Conservation (phyloP, 1,140 invertebrate species). For the Drosophila hydei region DNA sequence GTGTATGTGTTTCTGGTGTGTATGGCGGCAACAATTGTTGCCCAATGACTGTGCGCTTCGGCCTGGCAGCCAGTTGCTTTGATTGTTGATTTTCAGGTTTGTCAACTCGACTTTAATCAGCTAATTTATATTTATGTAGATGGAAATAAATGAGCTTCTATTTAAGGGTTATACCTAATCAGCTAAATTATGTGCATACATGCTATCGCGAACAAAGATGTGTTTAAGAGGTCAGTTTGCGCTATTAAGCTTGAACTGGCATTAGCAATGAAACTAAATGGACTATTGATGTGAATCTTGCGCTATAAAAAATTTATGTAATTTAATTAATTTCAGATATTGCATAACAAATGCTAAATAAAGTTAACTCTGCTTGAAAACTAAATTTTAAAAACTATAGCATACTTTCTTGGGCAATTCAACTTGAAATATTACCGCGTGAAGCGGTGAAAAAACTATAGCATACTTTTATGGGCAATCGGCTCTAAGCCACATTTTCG, state of each 20-base stretch:
- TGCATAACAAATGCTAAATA: too few species aligned
- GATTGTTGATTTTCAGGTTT: conserved; percentile 25
- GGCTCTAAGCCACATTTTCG: neutral
- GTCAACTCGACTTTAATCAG: conserved; percentile 18
- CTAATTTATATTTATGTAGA: conserved; percentile 8
- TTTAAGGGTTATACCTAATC: neutral
- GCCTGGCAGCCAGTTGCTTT: conserved; percentile 30
- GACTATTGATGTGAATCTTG: too few species aligned
- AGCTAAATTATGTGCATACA: neutral
- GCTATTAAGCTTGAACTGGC: too few species aligned
- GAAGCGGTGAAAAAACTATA: conserved; percentile 17
- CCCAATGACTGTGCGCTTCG: conserved; percentile 39
- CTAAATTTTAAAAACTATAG: neutral
- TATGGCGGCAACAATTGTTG: conserved; percentile 37
- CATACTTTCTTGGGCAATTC: conserved; percentile 2
- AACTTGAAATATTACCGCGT: neutral
- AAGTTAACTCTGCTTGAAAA: neutral
- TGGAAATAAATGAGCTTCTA: neutral
- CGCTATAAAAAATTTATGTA: too few species aligned
- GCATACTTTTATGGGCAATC: conserved; percentile 43
- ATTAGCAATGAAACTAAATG: too few species aligned
- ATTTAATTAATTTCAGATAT: too few species aligned
- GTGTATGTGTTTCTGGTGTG: conserved; percentile 9
- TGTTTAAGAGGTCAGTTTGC: neutral
- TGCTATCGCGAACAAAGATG: neutral